Evolutionary conservation across 2,888 invertebrate species (phyloP), one percentile per base, ranked within the genome.

Genomic region (Leptopilina syphax): DNA sequence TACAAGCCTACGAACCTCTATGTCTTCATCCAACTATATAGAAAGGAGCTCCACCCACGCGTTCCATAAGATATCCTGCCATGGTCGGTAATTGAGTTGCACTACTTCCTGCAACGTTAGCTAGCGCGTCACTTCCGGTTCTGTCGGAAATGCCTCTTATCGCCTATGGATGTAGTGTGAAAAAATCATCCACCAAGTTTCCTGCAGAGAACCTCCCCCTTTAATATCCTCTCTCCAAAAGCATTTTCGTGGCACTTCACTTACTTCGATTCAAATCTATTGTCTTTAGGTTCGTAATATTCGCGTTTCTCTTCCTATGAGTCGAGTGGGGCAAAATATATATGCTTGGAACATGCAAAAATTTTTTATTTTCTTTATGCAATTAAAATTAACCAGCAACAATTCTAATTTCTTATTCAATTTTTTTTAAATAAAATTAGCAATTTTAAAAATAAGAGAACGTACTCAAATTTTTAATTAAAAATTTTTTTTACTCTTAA

Each of bases 1-100:
- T 87, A 85, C 84, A 85, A 83, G 85, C 83, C 82, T 83, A 77
- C 81, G 81, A 79, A 82, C 82, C 80, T 79, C 83, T 83, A 86
- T 79, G 83, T 85, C 85, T 86, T 86, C 85, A 85, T 85, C 84
- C 79, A 83, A 65, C 82, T 63, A 80, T 50, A 50, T 47, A 47
- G 9, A 79, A 79, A 80, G 81, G 77, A 82, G 77, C 79, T 81
- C 78, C 79, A 82, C 82, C 83, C 82, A 77, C 67, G 65, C 80
- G 80, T 80, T 80, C 79, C 83, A 78, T 82, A 80, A 80, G 79
- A 78, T 76, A 80, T 80, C 77, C 76, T 73, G 73, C 73, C 73
- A 57, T 73, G n/a, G 73, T 73, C 41, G 79, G 81, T 84, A 83
- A 84, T 84, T 84, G 84, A 83, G 83, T 84, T 84, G 82, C 82